phyloP scores from a whole-genome alignment of 2,797 vertebrate species.

The Gallinago nigripennis region DNA sequence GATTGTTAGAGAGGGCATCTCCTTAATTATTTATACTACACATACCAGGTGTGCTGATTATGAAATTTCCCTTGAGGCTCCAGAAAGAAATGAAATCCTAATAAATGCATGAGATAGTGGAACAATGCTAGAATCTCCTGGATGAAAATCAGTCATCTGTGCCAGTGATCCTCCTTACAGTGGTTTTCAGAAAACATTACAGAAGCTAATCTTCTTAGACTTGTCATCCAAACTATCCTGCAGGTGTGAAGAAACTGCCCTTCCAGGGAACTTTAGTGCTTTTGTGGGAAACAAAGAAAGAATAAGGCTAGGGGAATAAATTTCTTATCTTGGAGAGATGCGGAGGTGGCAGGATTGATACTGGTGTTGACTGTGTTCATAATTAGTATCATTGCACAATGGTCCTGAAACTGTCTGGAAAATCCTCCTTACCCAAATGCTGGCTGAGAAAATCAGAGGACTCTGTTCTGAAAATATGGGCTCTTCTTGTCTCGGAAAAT shows the following conservation, averaged over 20 bases:
- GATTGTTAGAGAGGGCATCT: neutral
- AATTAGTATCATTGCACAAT: neutral
- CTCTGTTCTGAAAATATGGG: neutral
- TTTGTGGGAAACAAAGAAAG: neutral
- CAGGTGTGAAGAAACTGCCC: neutral
- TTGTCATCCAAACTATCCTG: neutral
- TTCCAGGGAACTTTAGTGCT: neutral
- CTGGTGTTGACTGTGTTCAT: neutral
- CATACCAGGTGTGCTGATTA: constrained; percentile 61
- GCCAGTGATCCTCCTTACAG: neutral
- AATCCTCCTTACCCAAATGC: neutral
- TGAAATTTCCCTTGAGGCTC: constrained; percentile 50
- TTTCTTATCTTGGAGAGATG: neutral
- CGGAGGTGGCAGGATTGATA: neutral
- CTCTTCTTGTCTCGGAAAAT: neutral
- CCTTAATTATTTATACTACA: constrained; percentile 49
- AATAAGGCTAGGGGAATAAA: neutral
- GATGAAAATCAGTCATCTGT: constrained; percentile 32
- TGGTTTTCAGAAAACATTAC: neutral
- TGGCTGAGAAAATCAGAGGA: neutral
- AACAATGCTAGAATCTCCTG: constrained; percentile 41
- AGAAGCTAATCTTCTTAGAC: neutral
- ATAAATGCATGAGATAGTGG: constrained; percentile 28
- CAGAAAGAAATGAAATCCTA: constrained; percentile 63
- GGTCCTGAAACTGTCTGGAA: neutral